Conservation (phyloP, 1,140 invertebrate genomes). For the Drosophila nebulosa region DNA sequence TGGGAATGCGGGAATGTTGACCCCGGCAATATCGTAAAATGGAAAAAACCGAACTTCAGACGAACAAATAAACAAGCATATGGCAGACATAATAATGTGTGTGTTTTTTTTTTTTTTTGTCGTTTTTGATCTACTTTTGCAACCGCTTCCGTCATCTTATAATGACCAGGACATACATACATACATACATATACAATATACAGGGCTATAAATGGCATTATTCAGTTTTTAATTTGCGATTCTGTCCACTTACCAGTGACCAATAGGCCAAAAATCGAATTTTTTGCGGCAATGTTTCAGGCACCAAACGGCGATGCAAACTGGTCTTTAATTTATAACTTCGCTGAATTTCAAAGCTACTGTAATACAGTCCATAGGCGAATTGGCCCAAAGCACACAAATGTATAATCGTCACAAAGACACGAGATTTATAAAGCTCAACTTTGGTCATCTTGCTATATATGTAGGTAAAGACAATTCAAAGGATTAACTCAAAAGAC, state of each 20-base stretch:
- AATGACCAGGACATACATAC: slow-evolving; percentile 35
- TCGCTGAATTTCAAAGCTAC: slow-evolving; percentile 70
- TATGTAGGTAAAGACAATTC: neutral
- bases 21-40: slow-evolving; percentile 29
- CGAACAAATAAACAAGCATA: slow-evolving; percentile 57
- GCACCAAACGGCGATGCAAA: slow-evolving; percentile 54
- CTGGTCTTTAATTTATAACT: slow-evolving; percentile 71
- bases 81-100: slow-evolving; percentile 59
- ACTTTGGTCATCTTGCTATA: slow-evolving; percentile 75
- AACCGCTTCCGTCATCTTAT: slow-evolving; percentile 52
- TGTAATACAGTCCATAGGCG: slow-evolving; percentile 71
- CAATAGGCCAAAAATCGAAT: slow-evolving; percentile 83
- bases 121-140: slow-evolving; percentile 56
- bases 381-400: slow-evolving; percentile 75
- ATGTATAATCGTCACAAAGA: slow-evolving; percentile 79
- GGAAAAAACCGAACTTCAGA: slow-evolving; percentile 13
- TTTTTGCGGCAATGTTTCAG: slow-evolving; percentile 80
- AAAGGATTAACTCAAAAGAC: neutral
- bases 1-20: slow-evolving; percentile 37
- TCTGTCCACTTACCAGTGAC: slow-evolving; percentile 82
- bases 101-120: slow-evolving; percentile 24
- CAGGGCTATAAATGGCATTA: neutral
- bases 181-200: no score
- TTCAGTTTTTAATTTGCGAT: neutral
- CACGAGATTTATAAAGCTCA: slow-evolving; percentile 78